These are phyloP conservation scores for Zaprionus camerounensis DNA, from an alignment of 1,140 invertebrate genomes.

Conservation along the genomic window DNA sequence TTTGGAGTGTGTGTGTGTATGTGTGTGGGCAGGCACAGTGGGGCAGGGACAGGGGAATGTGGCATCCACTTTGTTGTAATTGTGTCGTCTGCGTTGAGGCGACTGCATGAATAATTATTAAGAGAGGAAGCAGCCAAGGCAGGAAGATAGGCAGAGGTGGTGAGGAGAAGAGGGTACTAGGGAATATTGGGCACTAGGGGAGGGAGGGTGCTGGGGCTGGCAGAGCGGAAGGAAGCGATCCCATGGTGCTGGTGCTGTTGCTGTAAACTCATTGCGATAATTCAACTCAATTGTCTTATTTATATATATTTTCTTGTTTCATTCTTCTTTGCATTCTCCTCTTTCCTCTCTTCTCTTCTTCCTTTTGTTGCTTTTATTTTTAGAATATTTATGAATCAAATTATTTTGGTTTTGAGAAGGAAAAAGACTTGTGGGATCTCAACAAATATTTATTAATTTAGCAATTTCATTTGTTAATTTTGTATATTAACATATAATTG, in stretches of 20 bases:
- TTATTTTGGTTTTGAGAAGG: slow-evolving; percentile 13
- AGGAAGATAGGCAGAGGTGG: not conserved
- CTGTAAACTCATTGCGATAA: slow-evolving; percentile 12
- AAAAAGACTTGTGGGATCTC: not conserved
- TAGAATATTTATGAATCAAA: slow-evolving; percentile 41
- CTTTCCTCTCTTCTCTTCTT: not conserved
- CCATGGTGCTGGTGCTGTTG: not conserved
- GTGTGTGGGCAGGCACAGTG: not conserved
- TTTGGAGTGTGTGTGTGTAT: slow-evolving; percentile 33
- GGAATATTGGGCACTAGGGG: not conserved
- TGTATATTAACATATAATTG: not conserved
- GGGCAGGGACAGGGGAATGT: slow-evolving; percentile 52
- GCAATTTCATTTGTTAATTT: not conserved
- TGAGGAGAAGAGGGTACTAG: not conserved
- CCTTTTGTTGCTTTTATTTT: slow-evolving; percentile 22
- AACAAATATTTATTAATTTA: not conserved
- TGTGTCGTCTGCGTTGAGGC: slow-evolving; percentile 50
- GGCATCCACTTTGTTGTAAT: slow-evolving; percentile 75
- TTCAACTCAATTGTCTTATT: slow-evolving; percentile 32
- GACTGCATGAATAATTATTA: slow-evolving; percentile 82
- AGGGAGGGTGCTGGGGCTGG: not conserved
- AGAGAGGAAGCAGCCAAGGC: slow-evolving; percentile 13
- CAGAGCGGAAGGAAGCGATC: slow-evolving; percentile 7
- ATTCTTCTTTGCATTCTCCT: not conserved
- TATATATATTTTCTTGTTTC: not conserved